phyloP scores from a whole-genome alignment of 2,797 vertebrate genomes.

The Sebastes dallii region DNA sequence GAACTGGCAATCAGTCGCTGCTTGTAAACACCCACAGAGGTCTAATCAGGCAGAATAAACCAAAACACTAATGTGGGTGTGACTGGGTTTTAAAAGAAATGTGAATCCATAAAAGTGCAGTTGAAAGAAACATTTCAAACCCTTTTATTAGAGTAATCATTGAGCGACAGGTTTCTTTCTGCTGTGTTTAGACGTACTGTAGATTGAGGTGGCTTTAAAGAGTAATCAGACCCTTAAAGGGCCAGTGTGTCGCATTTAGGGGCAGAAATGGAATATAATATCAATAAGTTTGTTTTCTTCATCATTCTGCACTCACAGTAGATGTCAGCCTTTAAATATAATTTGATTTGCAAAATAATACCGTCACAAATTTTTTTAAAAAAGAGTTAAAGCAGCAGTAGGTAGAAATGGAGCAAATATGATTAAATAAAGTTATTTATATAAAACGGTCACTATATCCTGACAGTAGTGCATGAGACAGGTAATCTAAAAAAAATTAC shows the following conservation, averaged over 20 bases:
- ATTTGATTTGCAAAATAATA: not conserved
- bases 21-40: not conserved
- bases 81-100: not conserved
- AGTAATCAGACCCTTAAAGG: not conserved
- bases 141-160: not conserved
- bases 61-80: not conserved
- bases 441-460: no score
- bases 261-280: not conserved
- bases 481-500: no score
- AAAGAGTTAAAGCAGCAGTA: no score
- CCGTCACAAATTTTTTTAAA: rapidly evolving
- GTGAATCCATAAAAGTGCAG: not conserved
- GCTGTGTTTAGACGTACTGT: not conserved
- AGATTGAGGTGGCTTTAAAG: not conserved
- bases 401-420: no score
- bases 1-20: not conserved
- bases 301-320: not conserved
- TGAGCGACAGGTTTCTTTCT: not conserved
- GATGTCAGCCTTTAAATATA: not conserved
- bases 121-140: not conserved
- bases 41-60: not conserved
- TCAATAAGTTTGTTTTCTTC: not conserved
- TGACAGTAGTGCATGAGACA: no score
- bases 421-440: no score
- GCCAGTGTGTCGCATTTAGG: not conserved